Base-by-base conservation (phyloP, 2,888 invertebrate species). In the Podabrus alpinus region DNA sequence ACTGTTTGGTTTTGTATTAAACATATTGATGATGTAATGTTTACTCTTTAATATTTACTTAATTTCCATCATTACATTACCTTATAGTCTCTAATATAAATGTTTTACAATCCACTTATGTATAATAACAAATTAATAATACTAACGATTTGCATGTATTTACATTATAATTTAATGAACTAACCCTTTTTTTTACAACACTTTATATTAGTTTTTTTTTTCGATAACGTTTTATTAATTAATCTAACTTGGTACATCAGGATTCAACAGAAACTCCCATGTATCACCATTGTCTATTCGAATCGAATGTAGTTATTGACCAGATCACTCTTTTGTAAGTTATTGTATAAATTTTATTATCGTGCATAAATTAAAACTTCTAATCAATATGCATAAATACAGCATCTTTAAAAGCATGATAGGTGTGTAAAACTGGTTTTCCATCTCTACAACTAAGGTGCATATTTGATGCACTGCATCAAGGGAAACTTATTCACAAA, bases 241-340 rank as follows among this genome's bases (percentile, higher is more conserved):
- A 66, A 76, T 66, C 69, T 60, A 69, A 73, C 66, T 61, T 76
- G 75, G 72, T 76, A 69, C 68, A 76, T 67, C 73, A 74, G 72
- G 62, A 72, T 68, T 68, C 67, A 61, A 69, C 71, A 76, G 68
- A 60, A 45, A 76, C 75, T 64, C 68, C 76, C 59, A 68, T 73
- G 73, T 76, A 73, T 71, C 73, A 66, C 21, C 73, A 73, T 71
- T 76, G 76, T 69, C 76, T 25, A 60, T 70, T 76, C 45, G 73
- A 76, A 68, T 73, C 73, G 66, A 73, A 29, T 76, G 64, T 67
- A 68, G 76, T 78, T 75, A 79, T 79, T 77, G 82, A 83, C 79
- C 83, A 82, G 82, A 81, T 83, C 80, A 82, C 83, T 80, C 82
- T 82, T 82, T 84, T 84, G 84, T 83, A 84, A 84, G 84, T 83